Evolutionary conservation across 2,888 invertebrate species (phyloP).

Genomic region (Quadroppia sp.): DNA sequence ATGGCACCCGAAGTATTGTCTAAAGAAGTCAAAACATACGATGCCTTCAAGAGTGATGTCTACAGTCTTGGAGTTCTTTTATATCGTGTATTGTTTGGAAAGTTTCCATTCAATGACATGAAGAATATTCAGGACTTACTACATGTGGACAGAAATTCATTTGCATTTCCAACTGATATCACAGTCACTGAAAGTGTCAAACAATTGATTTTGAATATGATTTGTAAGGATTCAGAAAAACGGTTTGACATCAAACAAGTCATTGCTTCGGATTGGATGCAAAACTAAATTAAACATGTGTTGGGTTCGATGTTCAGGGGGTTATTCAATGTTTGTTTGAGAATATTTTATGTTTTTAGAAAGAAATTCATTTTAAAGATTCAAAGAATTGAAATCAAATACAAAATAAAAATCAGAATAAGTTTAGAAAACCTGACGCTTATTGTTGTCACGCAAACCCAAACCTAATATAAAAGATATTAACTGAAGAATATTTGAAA

Average conservation of each 20-base stretch:
- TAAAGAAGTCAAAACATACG: background rate
- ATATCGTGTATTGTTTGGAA: conserved; percentile 1
- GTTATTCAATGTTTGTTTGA: too few relatives aligned
- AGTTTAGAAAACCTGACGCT: too few relatives aligned
- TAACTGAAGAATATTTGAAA: too few relatives aligned
- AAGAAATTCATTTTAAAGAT: too few relatives aligned
- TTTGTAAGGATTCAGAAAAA: background rate
- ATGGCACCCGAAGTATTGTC: conserved; percentile 33
- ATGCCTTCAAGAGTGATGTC: conserved; percentile 25
- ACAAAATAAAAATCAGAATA: too few relatives aligned
- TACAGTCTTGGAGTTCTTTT: conserved; percentile 34
- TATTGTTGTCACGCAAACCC: too few relatives aligned
- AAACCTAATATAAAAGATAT: too few relatives aligned
- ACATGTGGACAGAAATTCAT: background rate
- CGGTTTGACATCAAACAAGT: background rate
- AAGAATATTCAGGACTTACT: background rate
- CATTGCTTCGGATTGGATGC: background rate
- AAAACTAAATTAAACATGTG: too few relatives aligned
- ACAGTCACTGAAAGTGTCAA: background rate
- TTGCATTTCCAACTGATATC: background rate
- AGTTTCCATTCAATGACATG: background rate
- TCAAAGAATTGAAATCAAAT: too few relatives aligned
- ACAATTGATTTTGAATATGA: conserved; percentile 7
- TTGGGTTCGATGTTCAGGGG: too few relatives aligned
- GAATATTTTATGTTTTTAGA: too few relatives aligned